Evolutionary conservation across 2,888 invertebrate genomes (phyloP).

Genomic region (Lithophane leautieri): DNA sequence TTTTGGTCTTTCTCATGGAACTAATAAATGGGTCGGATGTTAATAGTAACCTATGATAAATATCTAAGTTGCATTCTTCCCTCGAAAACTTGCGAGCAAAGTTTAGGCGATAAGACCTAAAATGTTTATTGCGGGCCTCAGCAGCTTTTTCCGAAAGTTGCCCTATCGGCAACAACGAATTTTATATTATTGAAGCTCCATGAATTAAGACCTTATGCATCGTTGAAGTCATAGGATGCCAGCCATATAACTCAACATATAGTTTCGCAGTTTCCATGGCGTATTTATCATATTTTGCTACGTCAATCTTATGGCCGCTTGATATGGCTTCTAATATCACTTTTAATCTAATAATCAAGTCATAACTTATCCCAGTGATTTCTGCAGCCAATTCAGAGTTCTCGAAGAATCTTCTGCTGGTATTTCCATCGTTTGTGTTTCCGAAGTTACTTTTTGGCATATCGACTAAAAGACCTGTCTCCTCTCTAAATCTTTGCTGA

Average conservation of each 20-base stretch:
- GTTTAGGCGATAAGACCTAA: too few relatives aligned
- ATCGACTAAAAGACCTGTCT: too few relatives aligned
- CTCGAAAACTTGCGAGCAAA: too few relatives aligned
- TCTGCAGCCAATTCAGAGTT: slow-evolving; percentile 11
- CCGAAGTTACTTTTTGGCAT: too few relatives aligned
- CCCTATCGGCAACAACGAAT: slow-evolving; percentile 20
- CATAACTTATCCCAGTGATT: slow-evolving; percentile 69
- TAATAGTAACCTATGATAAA: too few relatives aligned
- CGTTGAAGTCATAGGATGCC: slow-evolving; percentile 66
- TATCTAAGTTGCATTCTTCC: too few relatives aligned
- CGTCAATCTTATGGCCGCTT: slow-evolving; percentile 61
- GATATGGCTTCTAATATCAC: slow-evolving; percentile 69
- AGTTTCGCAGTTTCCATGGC: slow-evolving; percentile 61
- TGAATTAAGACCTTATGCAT: slow-evolving; percentile 67
- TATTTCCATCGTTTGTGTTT: not conserved
- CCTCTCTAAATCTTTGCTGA: too few relatives aligned
- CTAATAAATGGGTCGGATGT: too few relatives aligned
- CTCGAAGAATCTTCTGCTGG: slow-evolving; percentile 5
- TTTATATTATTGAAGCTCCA: slow-evolving; percentile 51
- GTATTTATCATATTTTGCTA: slow-evolving; percentile 58
- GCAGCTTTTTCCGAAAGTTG: slow-evolving; percentile 29
- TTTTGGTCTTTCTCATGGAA: too few relatives aligned
- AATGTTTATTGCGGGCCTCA: slow-evolving; percentile 14
- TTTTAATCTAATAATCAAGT: slow-evolving; percentile 67
- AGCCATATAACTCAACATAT: slow-evolving; percentile 69